A percentile compares a stretch with the other conserved stretches of the same genome.
Evolutionary conservation across 2,797 vertebrate genomes (phyloP).

Genomic region (Tragelaphus oryx): DNA sequence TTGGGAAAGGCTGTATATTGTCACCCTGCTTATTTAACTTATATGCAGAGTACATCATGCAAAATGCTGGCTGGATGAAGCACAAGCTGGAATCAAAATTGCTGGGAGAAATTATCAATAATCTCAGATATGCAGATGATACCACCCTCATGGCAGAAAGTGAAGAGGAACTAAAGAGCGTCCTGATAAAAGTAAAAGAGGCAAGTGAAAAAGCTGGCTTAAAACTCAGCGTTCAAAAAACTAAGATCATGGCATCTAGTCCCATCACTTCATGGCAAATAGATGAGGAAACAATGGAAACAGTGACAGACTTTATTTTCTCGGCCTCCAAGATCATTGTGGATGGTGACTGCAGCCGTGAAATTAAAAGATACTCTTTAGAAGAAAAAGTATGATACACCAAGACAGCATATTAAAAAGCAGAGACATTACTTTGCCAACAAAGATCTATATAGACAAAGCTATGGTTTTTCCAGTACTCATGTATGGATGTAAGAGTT

Average conservation of each 20-base stretch:
- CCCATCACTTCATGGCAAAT: background rate
- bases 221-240: background rate
- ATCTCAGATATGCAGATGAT: background rate
- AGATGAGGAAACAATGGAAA: background rate
- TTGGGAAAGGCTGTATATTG: background rate
- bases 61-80: background rate
- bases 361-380: background rate
- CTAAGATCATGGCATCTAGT: background rate
- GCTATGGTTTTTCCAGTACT: background rate
- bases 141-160: background rate
- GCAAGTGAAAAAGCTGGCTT: background rate
- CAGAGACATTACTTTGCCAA: background rate
- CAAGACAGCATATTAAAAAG: background rate
- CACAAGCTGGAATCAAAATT: background rate
- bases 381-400: background rate
- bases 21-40: background rate
- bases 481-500: background rate
- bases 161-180: background rate
- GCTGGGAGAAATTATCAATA: background rate
- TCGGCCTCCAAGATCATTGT: background rate
- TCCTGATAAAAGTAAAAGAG: background rate
- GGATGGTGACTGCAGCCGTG: background rate
- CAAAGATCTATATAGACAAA: background rate
- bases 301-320: background rate
- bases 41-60: background rate